phyloP scores from a whole-genome alignment of 2,797 vertebrate species.

The Benthosema pterotum region DNA sequence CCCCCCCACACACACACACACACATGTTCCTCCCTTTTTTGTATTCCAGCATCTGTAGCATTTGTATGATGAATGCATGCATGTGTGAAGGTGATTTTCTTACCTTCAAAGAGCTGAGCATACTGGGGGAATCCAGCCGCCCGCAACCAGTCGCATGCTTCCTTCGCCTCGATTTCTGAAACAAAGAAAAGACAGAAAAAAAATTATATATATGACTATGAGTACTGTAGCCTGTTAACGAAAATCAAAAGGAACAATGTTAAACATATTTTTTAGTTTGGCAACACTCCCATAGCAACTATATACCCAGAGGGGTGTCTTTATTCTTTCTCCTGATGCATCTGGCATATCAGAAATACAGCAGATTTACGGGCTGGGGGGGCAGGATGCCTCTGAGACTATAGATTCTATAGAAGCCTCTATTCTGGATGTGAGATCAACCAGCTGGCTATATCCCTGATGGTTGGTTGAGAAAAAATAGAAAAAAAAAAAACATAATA shows the following conservation, averaged over 20 bases:
- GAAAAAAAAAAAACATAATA: conserved; percentile 12
- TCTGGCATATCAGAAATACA: conserved; percentile 11
- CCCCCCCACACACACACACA: too few relatives aligned
- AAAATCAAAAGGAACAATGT: conserved; percentile 21
- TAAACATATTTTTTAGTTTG: conserved; percentile 18
- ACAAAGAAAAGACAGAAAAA: too few relatives aligned
- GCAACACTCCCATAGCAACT: conserved; percentile 17
- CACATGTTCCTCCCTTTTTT: conserved; percentile 34
- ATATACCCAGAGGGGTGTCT: conserved; percentile 9
- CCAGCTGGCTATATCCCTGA: neutral
- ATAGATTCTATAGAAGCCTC: conserved; percentile 10
- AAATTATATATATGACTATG: neutral
- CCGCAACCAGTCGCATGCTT: conserved; percentile 96
- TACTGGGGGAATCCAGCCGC: conserved; percentile 98
- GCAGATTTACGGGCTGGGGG: neutral
- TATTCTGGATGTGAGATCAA: conserved; percentile 18
- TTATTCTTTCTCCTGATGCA: neutral
- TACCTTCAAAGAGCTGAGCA: conserved; percentile 94
- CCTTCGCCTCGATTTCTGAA: conserved; percentile 97
- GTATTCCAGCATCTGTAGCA: neutral
- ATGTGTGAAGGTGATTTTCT: conserved; percentile 35
- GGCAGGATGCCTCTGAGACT: conserved; percentile 14
- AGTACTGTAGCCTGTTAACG: conserved; percentile 19
- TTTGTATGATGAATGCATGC: conserved; percentile 49
- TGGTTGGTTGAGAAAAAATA: conserved; percentile 6